Base-by-base conservation (phyloP, 1,140 invertebrate species). In the Gryon sp. region DNA sequence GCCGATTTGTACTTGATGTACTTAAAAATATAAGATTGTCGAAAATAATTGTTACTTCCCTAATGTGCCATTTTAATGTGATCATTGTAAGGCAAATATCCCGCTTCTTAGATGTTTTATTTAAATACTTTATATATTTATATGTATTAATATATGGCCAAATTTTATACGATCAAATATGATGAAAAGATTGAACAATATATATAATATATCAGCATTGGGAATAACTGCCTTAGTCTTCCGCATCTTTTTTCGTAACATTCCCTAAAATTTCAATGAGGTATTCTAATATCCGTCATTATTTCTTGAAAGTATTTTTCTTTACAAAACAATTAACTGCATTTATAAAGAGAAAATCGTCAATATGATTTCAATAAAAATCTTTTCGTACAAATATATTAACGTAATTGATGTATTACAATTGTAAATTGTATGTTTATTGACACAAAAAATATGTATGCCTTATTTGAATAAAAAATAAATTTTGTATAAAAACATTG, bases 401-500 rank as follows among this genome's bases (percentile, higher is more conserved):
- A 65, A 28, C 30, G 15, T 32, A 48, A 62, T 55, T 12, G 26
- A 59, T 52, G 43, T 73, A 57, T 30, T 16, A 5, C 11, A 75
- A 53, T 41, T 2, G 28, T 46, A 34, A 57, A 63, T 69, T 48
- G 41, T 43, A 55, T 28, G 46, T 66, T 38, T 57, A 59, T 74
- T 55, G 48, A 62, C 45, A 52, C 14, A 63, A 59, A 68, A 57
- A 48, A 26, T 26, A 55, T 72, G 60, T 72, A 77, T 69, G 68
- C 68, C 76, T 78, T 78, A 78, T 45, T 24, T 45, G 16, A 76
- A 63, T 63, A 72, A 45, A 75, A 53, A 66, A 30, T 60, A 57
- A 36, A 65, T 66, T 72, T 77, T 77, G 14, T 77, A 77, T 53
- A 66, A 70, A 76, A 66, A 12, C n/a, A n/a, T n/a, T n/a, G n/a